Evolutionary conservation across 2,888 invertebrate genomes (phyloP).

Genomic region (Tenthredo livida): DNA sequence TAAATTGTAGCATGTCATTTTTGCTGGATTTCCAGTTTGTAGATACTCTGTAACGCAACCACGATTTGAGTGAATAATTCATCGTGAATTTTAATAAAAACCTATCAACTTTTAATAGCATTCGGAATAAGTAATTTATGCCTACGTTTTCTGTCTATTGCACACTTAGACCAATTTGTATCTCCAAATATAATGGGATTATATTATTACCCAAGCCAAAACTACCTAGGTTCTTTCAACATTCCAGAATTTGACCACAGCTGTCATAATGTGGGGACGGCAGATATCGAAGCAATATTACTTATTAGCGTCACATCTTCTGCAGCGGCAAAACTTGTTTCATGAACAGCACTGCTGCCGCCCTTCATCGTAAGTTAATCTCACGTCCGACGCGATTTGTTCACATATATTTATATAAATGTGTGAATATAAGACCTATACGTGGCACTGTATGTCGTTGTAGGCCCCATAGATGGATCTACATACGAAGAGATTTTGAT

Average conservation of each 20-base stretch:
- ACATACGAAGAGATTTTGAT: not conserved
- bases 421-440: too few relatives aligned
- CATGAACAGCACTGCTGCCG: not conserved
- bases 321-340: not conserved
- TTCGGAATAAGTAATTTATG: not conserved
- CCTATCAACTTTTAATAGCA: not conserved
- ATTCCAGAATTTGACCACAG: not conserved
- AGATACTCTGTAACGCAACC: not conserved
- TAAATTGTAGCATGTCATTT: not conserved
- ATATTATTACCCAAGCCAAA: not conserved
- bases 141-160: not conserved
- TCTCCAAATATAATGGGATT: not conserved
- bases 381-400: not conserved
- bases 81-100: conserved; percentile 13
- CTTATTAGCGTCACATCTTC: not conserved
- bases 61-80: not conserved
- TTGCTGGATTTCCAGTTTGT: not conserved
- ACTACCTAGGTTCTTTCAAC: not conserved
- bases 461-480: not conserved
- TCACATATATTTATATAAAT: not conserved
- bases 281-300: not conserved
- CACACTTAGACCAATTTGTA: not conserved
- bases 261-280: not conserved
- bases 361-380: not conserved
- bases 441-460: not conserved